Evolutionary conservation across 2,113 vertebrate genomes (phyloP).

Genomic region (Oncorhynchus tshawytscha): DNA sequence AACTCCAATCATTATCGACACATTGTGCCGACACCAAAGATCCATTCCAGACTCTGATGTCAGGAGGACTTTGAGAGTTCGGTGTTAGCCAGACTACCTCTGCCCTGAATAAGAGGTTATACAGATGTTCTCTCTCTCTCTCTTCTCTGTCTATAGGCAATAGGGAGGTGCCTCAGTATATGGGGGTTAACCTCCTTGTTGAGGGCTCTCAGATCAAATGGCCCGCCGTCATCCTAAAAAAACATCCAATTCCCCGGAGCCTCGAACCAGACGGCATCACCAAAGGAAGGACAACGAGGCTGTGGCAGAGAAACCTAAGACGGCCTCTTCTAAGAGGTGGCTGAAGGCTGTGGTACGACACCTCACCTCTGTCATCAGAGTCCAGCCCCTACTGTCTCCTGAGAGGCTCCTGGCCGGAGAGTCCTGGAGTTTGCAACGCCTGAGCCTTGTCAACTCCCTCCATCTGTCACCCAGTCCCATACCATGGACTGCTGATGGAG

Average conservation of each 20-base stretch:
- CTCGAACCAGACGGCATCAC: neutral
- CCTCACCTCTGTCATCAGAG: neutral
- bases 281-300: constrained; percentile 42
- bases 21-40: too few species aligned
- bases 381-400: constrained; percentile 3
- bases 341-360: constrained; percentile 9
- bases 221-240: constrained; percentile 16
- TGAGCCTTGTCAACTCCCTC: constrained; percentile 18
- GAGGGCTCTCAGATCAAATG: constrained; percentile 47
- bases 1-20: too few species aligned
- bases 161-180: constrained; percentile 38
- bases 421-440: constrained; percentile 11
- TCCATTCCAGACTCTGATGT: too few species aligned
- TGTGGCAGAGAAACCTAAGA: constrained; percentile 22
- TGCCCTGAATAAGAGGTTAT: too few species aligned
- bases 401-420: constrained; percentile 9
- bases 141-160: constrained; percentile 25
- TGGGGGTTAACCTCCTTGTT: constrained; percentile 38
- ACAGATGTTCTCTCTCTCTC: neutral
- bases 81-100: too few species aligned
- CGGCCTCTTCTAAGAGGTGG: constrained; percentile 9
- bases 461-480: constrained; percentile 1
- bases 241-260: constrained; percentile 10
- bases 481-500: constrained; percentile 15
- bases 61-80: too few species aligned